Percentiles rank a stretch among this genome's conserved stretches.
phyloP scores from a whole-genome alignment of 2,113 vertebrate genomes.

The Aviceda subcristata region DNA sequence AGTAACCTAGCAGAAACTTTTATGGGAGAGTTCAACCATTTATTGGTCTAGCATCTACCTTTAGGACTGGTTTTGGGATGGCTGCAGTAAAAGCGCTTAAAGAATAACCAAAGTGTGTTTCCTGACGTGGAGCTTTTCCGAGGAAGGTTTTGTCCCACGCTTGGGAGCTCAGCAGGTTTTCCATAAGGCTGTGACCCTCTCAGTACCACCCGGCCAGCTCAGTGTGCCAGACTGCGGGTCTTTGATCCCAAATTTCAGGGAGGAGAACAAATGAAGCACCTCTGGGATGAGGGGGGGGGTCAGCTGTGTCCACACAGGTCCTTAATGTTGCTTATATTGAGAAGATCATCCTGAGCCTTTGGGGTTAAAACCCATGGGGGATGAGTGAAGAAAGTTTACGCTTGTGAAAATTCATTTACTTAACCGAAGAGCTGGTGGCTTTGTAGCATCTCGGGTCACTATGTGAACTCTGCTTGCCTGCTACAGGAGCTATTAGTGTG shows the following conservation, averaged over 20 bases:
- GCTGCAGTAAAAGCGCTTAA: not conserved
- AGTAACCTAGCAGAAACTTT: not conserved
- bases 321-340: not conserved
- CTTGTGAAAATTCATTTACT: not conserved
- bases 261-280: not conserved
- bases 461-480: not conserved
- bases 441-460: not conserved
- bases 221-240: rapidly evolving
- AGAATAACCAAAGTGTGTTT: not conserved
- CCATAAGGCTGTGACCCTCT: not conserved
- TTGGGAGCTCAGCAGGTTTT: not conserved
- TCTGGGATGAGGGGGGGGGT: no score
- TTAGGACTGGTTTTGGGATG: not conserved
- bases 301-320: not conserved
- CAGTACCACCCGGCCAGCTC: rapidly evolving
- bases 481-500: not conserved
- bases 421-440: not conserved
- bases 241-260: not conserved
- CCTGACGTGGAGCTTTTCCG: not conserved
- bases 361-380: not conserved
- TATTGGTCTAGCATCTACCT: not conserved
- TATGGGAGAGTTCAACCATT: not conserved
- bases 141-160: not conserved
- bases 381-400: not conserved
- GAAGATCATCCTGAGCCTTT: not conserved